Base-by-base conservation (phyloP, 2,797 vertebrate species). In the Lagocephalus sceleratus region DNA sequence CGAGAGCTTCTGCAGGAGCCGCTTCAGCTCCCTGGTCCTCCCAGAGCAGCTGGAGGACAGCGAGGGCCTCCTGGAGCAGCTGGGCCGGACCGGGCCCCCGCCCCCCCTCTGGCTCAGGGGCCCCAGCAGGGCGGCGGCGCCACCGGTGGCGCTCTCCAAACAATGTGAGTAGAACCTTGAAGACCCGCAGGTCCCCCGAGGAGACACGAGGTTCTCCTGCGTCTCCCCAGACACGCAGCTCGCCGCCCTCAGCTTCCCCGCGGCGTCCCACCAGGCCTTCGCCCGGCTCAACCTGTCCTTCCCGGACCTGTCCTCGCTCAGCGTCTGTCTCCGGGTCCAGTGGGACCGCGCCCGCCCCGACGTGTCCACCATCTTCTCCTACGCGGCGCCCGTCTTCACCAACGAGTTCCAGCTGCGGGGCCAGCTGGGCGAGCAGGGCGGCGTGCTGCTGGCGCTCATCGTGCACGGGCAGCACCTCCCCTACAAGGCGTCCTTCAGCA, bases 401-500 rank as follows among this genome's bases (percentile, higher is more conserved):
- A 95, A 96, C 0, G 94, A 94, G 75, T 94, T 95, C 78, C 96
- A 96, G 87, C 86, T 96, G 6, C 89, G 94, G 0, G 93, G 91
- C 38, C 90, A 90, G 0, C 68, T 82, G 0, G 88, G 92, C 0
- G 66, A 79, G 7, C 73, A 88, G 2, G 89, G 82, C 0, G 87
- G 85, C 0, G 85, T 97, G 35, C 82, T 88, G 0, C 84, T 93
- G 44, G 94, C 94, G 0, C 85, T 95, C 45, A 92, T 96, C 35
- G 88, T 96, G 47, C 92, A 93, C 0, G 94, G 93, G 12, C 92
- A 93, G 38, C 94, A 96, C 19, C 81, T 91, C 4, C 89, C 94
- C 0, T 96, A 95, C 63, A 91, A 91, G 68, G 86, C 92, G 0
- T 78, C 87, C 32, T 92, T 95, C 48, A 82, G 47, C 12, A 91